Conservation (phyloP, 2,797 vertebrate species). For the Neosilurus hyrtlii region DNA sequence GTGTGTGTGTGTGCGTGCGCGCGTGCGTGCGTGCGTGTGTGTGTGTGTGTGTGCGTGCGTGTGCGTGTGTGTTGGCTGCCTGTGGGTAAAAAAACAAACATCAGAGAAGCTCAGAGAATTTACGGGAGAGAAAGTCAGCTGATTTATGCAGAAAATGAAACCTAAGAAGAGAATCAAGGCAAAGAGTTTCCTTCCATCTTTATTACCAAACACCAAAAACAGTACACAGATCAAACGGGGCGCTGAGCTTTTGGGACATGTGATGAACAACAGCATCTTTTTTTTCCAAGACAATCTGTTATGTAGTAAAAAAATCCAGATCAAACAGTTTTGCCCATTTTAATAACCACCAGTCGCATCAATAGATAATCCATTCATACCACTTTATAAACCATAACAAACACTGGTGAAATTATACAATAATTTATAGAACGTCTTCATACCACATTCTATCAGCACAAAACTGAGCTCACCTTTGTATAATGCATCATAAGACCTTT, state of each 20-base stretch:
- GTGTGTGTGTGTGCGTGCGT: background rate
- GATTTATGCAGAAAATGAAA: background rate
- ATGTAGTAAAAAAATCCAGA: background rate
- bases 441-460: too few relatives aligned
- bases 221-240: background rate
- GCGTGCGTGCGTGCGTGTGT: background rate
- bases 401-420: background rate
- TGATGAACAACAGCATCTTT: background rate
- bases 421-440: too few relatives aligned
- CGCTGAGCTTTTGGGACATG: background rate
- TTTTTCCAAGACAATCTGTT: background rate
- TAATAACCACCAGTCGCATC: background rate
- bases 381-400: background rate
- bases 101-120: background rate
- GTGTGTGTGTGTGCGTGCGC: constrained; percentile 3
- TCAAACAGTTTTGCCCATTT: background rate
- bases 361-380: background rate
- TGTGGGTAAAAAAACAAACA: background rate
- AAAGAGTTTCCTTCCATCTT: background rate
- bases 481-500: background rate
- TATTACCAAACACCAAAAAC: background rate
- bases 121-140: background rate
- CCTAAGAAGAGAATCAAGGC: background rate
- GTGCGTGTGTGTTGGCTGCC: background rate
- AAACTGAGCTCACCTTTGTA: background rate